A percentile compares a stretch with the other conserved stretches of the same genome.
Conservation (phyloP, 2,113 vertebrate genomes). For the Tyto alba region DNA sequence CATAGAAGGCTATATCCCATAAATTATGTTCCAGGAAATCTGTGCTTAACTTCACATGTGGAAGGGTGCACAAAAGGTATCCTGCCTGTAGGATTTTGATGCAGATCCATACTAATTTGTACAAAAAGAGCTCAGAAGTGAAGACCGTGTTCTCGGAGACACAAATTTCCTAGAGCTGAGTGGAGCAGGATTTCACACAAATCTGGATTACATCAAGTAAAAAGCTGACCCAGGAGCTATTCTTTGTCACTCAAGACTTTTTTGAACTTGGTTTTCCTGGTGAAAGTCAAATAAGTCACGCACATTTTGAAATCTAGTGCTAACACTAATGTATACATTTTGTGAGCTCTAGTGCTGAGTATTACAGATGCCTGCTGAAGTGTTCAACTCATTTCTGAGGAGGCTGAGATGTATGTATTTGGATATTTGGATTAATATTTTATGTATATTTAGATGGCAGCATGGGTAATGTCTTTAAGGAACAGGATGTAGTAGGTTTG, state of each 20-base stretch:
- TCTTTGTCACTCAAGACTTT: not conserved
- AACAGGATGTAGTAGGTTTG: no score
- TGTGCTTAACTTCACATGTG: not conserved
- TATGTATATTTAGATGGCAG: not conserved
- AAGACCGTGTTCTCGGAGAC: not conserved
- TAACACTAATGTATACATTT: fast-evolving
- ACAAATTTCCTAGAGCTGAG: not conserved
- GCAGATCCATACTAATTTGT: not conserved
- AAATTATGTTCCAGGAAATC: not conserved
- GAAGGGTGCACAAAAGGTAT: not conserved
- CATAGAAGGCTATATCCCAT: not conserved
- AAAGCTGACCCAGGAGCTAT: not conserved
- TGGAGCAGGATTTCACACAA: not conserved
- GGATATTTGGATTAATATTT: not conserved
- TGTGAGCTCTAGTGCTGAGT: not conserved
- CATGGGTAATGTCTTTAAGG: not conserved
- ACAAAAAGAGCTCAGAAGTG: not conserved
- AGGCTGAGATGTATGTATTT: not conserved
- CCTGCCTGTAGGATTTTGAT: not conserved
- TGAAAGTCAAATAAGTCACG: not conserved
- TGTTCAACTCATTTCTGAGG: not conserved
- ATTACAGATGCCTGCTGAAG: not conserved
- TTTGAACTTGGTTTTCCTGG: not conserved
- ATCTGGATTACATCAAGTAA: not conserved
- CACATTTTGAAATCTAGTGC: not conserved